phyloP scores from a whole-genome alignment of 2,797 vertebrate species.

The Scomberomorus guttatus region DNA sequence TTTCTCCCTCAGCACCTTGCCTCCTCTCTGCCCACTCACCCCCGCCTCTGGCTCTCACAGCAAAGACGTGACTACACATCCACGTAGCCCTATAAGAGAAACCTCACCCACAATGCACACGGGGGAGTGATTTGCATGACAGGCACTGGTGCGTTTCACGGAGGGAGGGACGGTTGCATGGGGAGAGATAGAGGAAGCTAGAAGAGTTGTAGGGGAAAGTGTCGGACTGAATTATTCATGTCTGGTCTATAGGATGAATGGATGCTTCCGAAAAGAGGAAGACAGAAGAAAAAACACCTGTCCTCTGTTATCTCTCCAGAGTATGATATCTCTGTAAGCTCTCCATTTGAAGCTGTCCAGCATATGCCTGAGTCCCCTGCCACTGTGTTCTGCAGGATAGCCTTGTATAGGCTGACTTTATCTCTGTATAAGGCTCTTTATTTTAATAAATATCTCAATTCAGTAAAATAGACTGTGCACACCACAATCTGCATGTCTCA shows the following conservation, averaged over 20 bases:
- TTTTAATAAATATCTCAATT: slow-evolving; percentile 46
- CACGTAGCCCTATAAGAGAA: slow-evolving; percentile 72
- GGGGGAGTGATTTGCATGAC: slow-evolving; percentile 69
- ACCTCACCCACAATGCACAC: slow-evolving; percentile 53
- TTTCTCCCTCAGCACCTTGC: slow-evolving; percentile 24
- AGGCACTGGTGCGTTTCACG: slow-evolving; percentile 50
- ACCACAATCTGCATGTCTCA: background rate
- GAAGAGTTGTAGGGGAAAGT: slow-evolving; percentile 34
- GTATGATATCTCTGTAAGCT: slow-evolving; percentile 52
- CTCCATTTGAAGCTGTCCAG: slow-evolving; percentile 47
- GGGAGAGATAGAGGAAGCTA: slow-evolving; percentile 22
- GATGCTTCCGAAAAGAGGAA: slow-evolving; percentile 37
- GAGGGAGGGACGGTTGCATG: slow-evolving; percentile 41
- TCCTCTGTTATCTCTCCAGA: slow-evolving; percentile 64
- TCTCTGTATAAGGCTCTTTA: slow-evolving; percentile 26
- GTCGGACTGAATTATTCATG: slow-evolving; percentile 74
- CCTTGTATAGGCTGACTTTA: slow-evolving; percentile 10
- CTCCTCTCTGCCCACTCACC: slow-evolving; percentile 39
- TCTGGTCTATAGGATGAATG: slow-evolving; percentile 33
- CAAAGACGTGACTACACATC: slow-evolving; percentile 81
- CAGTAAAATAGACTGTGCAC: background rate
- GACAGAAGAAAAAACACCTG: slow-evolving; percentile 39
- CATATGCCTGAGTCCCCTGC: slow-evolving; percentile 8
- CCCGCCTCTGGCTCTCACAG: slow-evolving; percentile 45
- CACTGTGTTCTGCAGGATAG: slow-evolving; percentile 19